Conservation (phyloP, 2,797 vertebrate genomes). For the Dipus sagitta region DNA sequence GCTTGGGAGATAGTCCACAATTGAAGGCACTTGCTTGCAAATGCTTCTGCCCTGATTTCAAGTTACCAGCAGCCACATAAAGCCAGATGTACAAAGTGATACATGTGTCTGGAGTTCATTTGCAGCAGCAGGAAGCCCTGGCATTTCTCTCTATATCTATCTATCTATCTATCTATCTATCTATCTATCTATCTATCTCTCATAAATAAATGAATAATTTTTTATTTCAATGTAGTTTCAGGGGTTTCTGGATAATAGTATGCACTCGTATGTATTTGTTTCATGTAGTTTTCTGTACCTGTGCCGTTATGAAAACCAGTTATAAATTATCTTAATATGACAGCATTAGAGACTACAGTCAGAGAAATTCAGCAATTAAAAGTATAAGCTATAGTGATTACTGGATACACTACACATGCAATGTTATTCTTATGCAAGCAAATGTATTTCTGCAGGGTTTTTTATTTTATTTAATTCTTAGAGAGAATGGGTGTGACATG, state of each 20-base stretch:
- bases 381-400: neutral
- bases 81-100: too few species aligned
- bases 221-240: neutral
- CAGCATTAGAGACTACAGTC: neutral
- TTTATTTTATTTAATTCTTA: too few species aligned
- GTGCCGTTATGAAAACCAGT: neutral
- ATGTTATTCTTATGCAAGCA: neutral
- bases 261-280: neutral
- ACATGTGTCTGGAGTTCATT: too few species aligned
- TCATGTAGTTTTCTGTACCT: neutral
- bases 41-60: neutral
- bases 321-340: neutral
- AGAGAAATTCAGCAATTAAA: constrained; percentile 31
- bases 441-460: neutral
- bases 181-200: too few species aligned
- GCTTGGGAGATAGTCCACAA: neutral
- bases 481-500: too few species aligned
- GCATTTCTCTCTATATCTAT: too few species aligned
- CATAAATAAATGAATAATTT: neutral
- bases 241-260: neutral
- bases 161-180: too few species aligned
- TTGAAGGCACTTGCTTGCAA: neutral
- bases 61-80: too few species aligned
- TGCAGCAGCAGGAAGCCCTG: too few species aligned
- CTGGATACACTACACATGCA: neutral